phyloP scores from a whole-genome alignment of 2,113 vertebrate species.

The Tor tambroides region DNA sequence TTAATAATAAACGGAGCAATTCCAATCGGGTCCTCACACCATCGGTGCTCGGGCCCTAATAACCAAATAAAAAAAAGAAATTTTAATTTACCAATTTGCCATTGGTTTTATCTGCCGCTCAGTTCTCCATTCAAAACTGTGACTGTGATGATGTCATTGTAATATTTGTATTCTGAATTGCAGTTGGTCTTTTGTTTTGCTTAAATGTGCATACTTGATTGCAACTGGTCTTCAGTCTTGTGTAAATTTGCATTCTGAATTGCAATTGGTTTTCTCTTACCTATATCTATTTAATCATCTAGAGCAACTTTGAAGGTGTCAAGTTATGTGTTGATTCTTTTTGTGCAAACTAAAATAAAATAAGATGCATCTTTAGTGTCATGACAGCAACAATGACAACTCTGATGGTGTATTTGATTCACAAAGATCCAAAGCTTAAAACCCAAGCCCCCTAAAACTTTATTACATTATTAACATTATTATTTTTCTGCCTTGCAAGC shows the following conservation, averaged over 20 bases:
- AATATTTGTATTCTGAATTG: not conserved
- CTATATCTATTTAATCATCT: not conserved
- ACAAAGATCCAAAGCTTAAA: not conserved
- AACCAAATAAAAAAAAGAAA: not conserved
- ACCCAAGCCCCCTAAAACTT: not conserved
- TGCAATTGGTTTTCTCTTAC: not conserved
- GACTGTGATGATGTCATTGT: not conserved
- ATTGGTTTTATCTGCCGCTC: not conserved
- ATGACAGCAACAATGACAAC: not conserved
- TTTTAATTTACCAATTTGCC: not conserved
- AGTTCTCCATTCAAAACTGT: not conserved
- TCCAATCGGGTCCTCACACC: no score
- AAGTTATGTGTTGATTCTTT: not conserved
- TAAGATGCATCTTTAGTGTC: not conserved
- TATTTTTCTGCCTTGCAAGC: conserved; percentile 21
- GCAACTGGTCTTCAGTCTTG: not conserved
- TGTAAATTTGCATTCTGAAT: no score
- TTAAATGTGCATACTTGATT: not conserved
- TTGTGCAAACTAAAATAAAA: not conserved
- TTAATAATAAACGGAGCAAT: no score
- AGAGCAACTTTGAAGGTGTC: not conserved
- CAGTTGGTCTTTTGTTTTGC: not conserved
- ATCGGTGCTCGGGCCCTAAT: no score
- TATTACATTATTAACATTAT: not conserved
- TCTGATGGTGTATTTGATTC: conserved; percentile 2